phyloP scores from a whole-genome alignment of 92 coral and sea anemone genomes.

The Palythoa grandiflora region DNA sequence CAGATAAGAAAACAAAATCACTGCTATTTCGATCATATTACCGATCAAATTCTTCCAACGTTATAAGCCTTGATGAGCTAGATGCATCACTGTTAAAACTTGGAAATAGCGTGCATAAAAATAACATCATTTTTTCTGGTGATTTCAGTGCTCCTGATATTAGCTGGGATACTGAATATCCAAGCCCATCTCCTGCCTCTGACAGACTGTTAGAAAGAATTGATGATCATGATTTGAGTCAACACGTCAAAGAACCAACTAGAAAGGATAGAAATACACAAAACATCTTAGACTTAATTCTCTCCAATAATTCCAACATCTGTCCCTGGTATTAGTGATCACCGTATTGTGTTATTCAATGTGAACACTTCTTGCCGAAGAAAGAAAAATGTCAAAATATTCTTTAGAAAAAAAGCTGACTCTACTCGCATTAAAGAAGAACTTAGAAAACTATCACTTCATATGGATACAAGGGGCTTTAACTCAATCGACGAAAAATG shows the following conservation, averaged over 20 bases:
- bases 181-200: constrained; percentile 34
- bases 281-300: constrained; percentile 47
- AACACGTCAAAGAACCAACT: constrained; percentile 53
- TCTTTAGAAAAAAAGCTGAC: constrained; percentile 50
- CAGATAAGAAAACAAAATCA: constrained; percentile 24
- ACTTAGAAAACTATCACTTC: constrained; percentile 21
- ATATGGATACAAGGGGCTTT: constrained; percentile 36
- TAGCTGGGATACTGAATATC: constrained; percentile 34
- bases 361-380: constrained; percentile 61
- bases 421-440: constrained; percentile 45
- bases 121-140: constrained; percentile 38
- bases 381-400: constrained; percentile 60
- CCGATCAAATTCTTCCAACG: constrained; percentile 25
- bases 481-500: constrained; percentile 51
- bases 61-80: constrained; percentile 19
- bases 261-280: constrained; percentile 39
- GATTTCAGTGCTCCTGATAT: constrained; percentile 32
- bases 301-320: constrained; percentile 39
- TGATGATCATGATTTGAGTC: constrained; percentile 59
- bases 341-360: constrained; percentile 70
- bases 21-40: constrained; percentile 35
- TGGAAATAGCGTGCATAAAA: constrained; percentile 33
- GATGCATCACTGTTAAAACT: constrained; percentile 34
- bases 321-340: constrained; percentile 63
- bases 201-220: constrained; percentile 52